Conservation (phyloP, 2,888 invertebrate species). For the Julus scandinavius region DNA sequence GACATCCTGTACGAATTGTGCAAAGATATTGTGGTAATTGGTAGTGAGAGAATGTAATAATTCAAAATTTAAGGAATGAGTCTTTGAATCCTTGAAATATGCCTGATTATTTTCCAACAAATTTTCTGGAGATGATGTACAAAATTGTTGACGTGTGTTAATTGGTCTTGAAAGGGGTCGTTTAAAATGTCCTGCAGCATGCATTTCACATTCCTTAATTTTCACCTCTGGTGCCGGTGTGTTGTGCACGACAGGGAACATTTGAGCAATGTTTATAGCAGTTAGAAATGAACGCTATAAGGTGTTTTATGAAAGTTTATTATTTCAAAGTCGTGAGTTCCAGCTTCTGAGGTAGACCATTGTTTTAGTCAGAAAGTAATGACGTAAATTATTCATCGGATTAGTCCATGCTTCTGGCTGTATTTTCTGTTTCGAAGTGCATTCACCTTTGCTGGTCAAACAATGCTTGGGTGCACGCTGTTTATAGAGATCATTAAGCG, state of each 20-base stretch:
- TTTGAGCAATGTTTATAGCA: background rate
- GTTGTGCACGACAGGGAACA: background rate
- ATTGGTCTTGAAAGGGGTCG: too few species aligned
- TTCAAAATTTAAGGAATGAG: too few species aligned
- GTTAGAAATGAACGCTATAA: background rate
- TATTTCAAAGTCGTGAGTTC: too few species aligned
- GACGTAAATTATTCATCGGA: background rate
- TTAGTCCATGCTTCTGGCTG: background rate
- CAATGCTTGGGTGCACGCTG: background rate
- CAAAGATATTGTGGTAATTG: too few species aligned
- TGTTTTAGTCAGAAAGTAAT: background rate
- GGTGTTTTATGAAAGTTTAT: background rate
- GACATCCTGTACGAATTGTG: too few species aligned
- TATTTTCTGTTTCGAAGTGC: background rate
- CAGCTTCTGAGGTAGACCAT: background rate
- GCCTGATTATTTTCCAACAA: too few species aligned
- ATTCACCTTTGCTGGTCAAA: constrained; percentile 8
- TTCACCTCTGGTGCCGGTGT: background rate
- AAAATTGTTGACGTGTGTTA: too few species aligned
- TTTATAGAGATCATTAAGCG: background rate
- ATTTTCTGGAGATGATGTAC: too few species aligned
- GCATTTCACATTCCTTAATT: background rate
- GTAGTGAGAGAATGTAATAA: too few species aligned
- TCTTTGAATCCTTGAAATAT: too few species aligned
- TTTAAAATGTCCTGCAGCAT: background rate